Evolutionary conservation across 1,140 invertebrate species (phyloP).

Genomic region (Lepeophtheirus salmonis): DNA sequence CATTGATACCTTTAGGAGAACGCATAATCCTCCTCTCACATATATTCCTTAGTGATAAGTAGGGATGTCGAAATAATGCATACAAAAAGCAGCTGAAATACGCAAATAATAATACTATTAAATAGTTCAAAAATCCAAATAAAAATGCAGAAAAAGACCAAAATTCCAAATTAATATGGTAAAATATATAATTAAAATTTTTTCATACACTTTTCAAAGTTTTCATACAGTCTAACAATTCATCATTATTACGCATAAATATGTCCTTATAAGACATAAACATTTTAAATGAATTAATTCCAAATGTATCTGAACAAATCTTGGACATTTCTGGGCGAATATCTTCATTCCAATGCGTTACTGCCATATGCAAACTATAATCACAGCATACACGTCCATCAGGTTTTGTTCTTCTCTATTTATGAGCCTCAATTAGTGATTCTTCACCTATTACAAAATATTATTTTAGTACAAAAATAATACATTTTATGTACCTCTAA

Average conservation of each 20-base stretch:
- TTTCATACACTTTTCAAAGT: constrained; percentile 24
- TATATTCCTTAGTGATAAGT: too few species aligned
- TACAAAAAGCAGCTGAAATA: too few species aligned
- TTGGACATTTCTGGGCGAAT: constrained; percentile 30
- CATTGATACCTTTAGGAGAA: too few species aligned
- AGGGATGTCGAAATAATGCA: too few species aligned
- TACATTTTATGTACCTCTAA: background rate
- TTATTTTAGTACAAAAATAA: constrained; percentile 55
- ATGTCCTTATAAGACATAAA: constrained; percentile 90
- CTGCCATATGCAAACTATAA: constrained; percentile 74
- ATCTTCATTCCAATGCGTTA: constrained; percentile 69
- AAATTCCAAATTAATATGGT: too few species aligned
- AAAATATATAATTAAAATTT: too few species aligned
- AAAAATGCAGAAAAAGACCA: too few species aligned
- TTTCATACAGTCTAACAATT: constrained; percentile 66
- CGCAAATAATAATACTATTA: too few species aligned
- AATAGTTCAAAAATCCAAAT: too few species aligned
- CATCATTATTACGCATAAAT: constrained; percentile 75
- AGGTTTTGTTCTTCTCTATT: constrained; percentile 68
- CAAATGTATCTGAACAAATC: constrained; percentile 38
- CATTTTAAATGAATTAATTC: constrained; percentile 94
- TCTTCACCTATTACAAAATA: constrained; percentile 58
- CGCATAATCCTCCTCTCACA: too few species aligned
- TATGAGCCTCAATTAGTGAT: constrained; percentile 72
- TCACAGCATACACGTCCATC: constrained; percentile 96